Evolutionary conservation across 30 jellyfish, hydroid and myxozoan species (phyloP), one percentile per base, ranked within the genome.

Genomic region (Catostylus mosaicus): DNA sequence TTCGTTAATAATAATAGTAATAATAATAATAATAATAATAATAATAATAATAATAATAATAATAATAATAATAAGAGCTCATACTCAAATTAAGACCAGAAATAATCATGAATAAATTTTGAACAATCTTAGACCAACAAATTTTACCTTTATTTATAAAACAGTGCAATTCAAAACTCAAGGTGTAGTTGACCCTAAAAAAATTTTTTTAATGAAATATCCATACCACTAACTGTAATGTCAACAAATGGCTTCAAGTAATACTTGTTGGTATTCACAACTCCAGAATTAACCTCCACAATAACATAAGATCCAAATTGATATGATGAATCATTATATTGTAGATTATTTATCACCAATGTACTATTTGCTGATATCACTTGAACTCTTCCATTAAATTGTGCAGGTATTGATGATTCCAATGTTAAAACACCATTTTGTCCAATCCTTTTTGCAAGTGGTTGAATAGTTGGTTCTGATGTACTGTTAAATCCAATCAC

Each of bases 321-420:
- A 27, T 38, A 24, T 19, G 16, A 22, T 20, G 83, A 34, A 48
- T 80, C 90, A 66, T 66, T 66, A 46, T 65, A 80, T 51, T 80
- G 67, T 23, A 80, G 65, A 14, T 52, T 32, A 50, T 33, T 23
- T 5, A 80, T 52, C 76, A 65, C 78, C 67, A 80, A 54, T 30
- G 90, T 80, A 38, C 67, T 48, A 54, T 80, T 80, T 33, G 48
- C 16, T 46, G 83, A 33, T 19, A 80, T 64, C 59, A 62, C 90
- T 18, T 36, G 38, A 24, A 80, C 52, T 68, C 84, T 65, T 26
- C 83, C 83, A 65, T 16, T 14, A 33, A 80, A 31, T 27, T 70
- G 54, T 4, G 74, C 79, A 38, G 90, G 83, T 19, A 80, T 19
- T 19, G 75, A 0, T 43, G 83, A 22, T 16, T 35, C 35, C 63